Percentiles rank a stretch among this genome's conserved stretches.
Evolutionary conservation across 2,113 vertebrate species (phyloP).

Genomic region (Silurus asotus): DNA sequence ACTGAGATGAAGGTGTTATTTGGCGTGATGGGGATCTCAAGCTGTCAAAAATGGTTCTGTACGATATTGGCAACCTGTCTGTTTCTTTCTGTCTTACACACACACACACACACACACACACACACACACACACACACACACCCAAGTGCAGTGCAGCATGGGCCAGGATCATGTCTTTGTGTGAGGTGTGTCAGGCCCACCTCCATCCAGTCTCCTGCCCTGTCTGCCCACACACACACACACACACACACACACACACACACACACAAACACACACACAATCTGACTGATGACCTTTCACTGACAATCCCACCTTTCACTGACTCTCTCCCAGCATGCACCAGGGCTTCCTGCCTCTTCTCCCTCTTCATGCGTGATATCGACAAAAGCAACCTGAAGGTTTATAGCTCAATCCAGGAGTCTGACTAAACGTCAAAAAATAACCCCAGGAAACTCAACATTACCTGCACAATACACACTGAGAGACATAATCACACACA

Average conservation of each 20-base stretch:
- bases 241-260: constrained; percentile 47
- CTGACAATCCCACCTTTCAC: neutral
- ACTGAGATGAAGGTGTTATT: constrained; percentile 13
- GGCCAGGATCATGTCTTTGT: constrained; percentile 32
- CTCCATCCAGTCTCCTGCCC: constrained; percentile 28
- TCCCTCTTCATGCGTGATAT: neutral
- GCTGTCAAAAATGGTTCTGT: constrained; percentile 25
- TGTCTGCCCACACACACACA: constrained; percentile 27
- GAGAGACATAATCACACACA: neutral
- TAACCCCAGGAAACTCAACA: neutral
- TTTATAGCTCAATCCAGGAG: constrained; percentile 19
- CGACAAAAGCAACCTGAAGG: neutral
- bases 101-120: neutral
- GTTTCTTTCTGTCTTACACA: neutral
- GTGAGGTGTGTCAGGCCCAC: constrained; percentile 41
- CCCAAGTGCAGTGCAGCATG: neutral
- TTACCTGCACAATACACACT: neutral
- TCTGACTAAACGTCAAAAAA: neutral
- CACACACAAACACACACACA: constrained; percentile 43
- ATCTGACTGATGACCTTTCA: constrained; percentile 46
- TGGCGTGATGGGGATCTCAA: neutral
- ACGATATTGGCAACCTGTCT: constrained; percentile 26
- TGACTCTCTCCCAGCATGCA: constrained; percentile 21
- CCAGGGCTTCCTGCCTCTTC: neutral
- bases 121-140: constrained; percentile 9